Conservation (phyloP, 2,797 vertebrate genomes). For the Eulemur rubriventer region DNA sequence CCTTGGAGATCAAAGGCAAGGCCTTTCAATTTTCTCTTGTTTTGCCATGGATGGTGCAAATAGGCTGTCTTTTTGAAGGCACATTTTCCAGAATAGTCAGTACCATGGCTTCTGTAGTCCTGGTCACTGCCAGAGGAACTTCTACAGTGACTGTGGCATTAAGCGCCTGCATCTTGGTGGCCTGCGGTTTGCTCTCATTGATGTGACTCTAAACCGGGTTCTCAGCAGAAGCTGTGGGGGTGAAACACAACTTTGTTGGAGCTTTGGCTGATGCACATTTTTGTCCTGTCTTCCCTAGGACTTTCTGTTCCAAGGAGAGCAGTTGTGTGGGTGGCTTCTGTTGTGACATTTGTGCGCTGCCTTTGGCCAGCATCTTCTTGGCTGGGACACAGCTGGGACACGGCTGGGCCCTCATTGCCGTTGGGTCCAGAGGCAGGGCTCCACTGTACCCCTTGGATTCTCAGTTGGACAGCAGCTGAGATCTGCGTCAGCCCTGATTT, state of each 20-base stretch:
- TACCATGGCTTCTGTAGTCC: background rate
- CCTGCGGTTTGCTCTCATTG: background rate
- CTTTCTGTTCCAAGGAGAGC: background rate
- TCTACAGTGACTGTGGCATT: background rate
- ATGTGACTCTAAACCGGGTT: background rate
- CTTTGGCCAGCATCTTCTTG: background rate
- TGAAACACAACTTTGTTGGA: background rate
- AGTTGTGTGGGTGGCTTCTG: background rate
- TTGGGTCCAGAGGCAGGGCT: background rate
- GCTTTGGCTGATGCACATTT: background rate
- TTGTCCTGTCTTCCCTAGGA: background rate
- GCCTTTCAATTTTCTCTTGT: background rate
- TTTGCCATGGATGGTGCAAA: background rate
- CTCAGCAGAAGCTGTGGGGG: background rate
- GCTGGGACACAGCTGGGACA: background rate
- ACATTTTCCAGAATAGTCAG: background rate
- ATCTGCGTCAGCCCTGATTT: background rate
- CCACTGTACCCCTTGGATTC: background rate
- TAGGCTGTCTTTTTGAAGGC: background rate
- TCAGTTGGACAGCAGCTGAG: background rate
- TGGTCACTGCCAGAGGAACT: background rate
- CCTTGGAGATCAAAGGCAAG: background rate
- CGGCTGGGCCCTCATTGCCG: background rate
- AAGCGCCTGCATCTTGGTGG: background rate
- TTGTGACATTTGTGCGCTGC: background rate